A percentile compares a stretch with the other conserved stretches of the same genome.
phyloP scores from a whole-genome alignment of 2,113 vertebrate species.

The Callopanchax toddi region DNA sequence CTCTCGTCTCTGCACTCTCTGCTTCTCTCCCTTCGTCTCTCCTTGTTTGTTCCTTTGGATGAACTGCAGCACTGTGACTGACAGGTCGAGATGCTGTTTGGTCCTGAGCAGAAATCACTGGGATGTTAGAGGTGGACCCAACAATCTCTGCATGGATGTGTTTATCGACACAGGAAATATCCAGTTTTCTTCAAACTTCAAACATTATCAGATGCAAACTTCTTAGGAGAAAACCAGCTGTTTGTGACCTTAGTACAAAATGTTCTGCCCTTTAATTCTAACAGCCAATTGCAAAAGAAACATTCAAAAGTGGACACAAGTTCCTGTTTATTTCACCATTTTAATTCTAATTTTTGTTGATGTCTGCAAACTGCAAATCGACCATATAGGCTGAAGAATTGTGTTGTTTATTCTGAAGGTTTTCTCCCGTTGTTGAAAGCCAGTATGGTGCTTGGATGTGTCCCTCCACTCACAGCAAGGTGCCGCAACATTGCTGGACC shows the following conservation, averaged over 20 bases:
- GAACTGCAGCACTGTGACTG: constrained; percentile 24
- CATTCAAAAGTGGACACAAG: background rate
- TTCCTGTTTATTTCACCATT: background rate
- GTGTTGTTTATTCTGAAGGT: constrained; percentile 15
- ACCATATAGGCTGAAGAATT: background rate
- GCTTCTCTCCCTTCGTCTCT: constrained; percentile 29
- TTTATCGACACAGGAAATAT: too few relatives aligned
- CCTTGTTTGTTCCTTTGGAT: constrained; percentile 24
- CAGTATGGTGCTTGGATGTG: constrained; percentile 16
- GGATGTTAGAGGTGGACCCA: background rate
- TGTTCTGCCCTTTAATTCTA: constrained; percentile 12
- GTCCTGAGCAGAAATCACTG: background rate
- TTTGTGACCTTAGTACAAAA: constrained; percentile 2
- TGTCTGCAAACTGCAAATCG: constrained; percentile 6
- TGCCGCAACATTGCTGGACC: constrained; percentile 44
- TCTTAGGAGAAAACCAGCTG: background rate
- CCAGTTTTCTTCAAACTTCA: too few relatives aligned
- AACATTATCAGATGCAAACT: background rate
- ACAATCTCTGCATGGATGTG: constrained; percentile 8
- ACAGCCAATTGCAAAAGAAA: constrained; percentile 29
- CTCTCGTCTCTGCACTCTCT: constrained; percentile 12
- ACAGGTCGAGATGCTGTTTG: constrained; percentile 19
- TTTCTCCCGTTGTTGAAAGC: constrained; percentile 1
- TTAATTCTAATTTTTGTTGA: background rate
- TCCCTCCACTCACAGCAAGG: constrained; percentile 45